phyloP scores from a whole-genome alignment of 2,113 vertebrate genomes.

The Piaya cayana region DNA sequence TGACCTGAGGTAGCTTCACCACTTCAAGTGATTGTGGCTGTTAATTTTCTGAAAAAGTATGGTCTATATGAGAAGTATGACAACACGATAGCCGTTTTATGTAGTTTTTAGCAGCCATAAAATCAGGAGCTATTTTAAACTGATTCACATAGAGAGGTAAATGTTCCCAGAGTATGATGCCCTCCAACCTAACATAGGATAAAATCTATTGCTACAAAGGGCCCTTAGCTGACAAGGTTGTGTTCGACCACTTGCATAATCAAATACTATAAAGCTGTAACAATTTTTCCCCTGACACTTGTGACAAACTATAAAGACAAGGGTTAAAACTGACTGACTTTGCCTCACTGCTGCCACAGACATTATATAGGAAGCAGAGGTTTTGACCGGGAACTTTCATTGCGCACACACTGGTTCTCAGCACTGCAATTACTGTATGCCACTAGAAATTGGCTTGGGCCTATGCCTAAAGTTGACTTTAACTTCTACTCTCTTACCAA shows the following conservation, averaged over 20 bases:
- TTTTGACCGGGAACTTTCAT: background rate
- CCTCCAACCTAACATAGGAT: background rate
- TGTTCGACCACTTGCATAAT: background rate
- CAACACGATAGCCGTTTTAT: background rate
- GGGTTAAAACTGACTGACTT: background rate
- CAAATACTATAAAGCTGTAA: background rate
- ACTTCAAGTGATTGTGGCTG: background rate
- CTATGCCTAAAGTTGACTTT: background rate
- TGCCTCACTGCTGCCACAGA: background rate
- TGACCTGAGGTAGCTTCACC: background rate
- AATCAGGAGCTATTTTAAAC: background rate
- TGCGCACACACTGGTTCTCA: background rate
- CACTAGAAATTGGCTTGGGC: background rate
- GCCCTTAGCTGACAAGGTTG: background rate
- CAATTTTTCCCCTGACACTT: background rate
- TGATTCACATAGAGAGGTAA: background rate
- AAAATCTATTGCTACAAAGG: background rate
- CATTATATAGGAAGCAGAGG: background rate
- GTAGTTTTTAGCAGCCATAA: background rate
- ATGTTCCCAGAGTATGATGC: rapidly evolving
- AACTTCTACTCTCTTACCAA: too few species aligned
- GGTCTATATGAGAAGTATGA: background rate
- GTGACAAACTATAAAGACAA: background rate
- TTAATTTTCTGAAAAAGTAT: background rate
- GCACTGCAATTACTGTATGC: background rate